Evolutionary conservation across 2,888 invertebrate species (phyloP).

Genomic region (Amaurobius ferox): DNA sequence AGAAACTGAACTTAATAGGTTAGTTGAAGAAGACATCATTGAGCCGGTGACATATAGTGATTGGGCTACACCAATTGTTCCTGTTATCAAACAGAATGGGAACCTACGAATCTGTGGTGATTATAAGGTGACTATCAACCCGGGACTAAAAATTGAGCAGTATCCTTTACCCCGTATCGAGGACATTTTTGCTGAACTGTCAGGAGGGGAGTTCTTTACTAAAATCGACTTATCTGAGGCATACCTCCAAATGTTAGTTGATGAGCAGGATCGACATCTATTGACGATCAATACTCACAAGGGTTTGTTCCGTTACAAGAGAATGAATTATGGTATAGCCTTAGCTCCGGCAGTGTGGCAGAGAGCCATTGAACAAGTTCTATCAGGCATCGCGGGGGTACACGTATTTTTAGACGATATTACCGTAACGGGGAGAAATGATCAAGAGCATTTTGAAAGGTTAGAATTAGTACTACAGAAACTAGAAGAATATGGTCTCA

Average conservation of each 20-base stretch:
- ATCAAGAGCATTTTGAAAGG: too few relatives aligned
- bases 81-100: conserved; percentile 50
- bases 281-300: conserved; percentile 75
- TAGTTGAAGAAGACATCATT: conserved; percentile 50
- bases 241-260: conserved; percentile 76
- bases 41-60: conserved; percentile 46
- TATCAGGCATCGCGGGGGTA: conserved; percentile 16
- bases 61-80: conserved; percentile 52
- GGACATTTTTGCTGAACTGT: conserved; percentile 75
- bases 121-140: conserved; percentile 74
- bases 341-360: conserved; percentile 77
- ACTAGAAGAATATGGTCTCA: too few relatives aligned
- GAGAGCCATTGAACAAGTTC: conserved; percentile 29
- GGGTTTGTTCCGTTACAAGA: conserved; percentile 74
- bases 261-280: conserved; percentile 74
- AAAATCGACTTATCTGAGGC: conserved; percentile 75
- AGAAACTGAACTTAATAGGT: conserved; percentile 45
- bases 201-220: conserved; percentile 74
- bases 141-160: conserved; percentile 74
- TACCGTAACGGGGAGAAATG: too few relatives aligned
- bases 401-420: conserved; percentile 26
- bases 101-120: conserved; percentile 77
- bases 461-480: too few relatives aligned
- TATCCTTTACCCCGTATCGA: conserved; percentile 74
- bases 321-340: conserved; percentile 76